phyloP scores from a whole-genome alignment of 2,113 vertebrate species.

The Gambusia affinis region DNA sequence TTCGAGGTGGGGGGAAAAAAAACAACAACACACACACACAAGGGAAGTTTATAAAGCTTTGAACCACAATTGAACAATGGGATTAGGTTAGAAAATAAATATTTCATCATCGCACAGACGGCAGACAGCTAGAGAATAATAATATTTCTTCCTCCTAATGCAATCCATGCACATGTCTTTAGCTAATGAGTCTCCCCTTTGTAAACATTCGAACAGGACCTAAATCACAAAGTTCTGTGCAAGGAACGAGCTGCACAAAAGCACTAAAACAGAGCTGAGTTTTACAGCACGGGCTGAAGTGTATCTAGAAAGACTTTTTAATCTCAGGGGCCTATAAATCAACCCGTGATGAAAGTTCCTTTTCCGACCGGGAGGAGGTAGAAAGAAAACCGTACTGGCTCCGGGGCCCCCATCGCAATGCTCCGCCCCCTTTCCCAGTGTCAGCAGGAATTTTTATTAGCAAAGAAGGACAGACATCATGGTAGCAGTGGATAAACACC shows the following conservation, averaged over 20 bases:
- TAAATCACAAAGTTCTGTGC: conserved; percentile 6
- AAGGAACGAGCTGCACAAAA: conserved; percentile 55
- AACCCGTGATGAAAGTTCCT: conserved; percentile 81
- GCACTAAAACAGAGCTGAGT: conserved; percentile 71
- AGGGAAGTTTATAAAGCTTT: conserved; percentile 67
- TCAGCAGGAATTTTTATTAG: conserved; percentile 78
- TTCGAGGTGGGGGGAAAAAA: conserved; percentile 32
- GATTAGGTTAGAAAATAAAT: conserved; percentile 4
- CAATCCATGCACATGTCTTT: conserved; percentile 14
- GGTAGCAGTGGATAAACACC: conserved; percentile 44
- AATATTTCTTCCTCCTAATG: not conserved
- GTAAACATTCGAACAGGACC: conserved; percentile 45
- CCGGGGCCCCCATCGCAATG: conserved; percentile 47
- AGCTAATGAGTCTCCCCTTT: conserved; percentile 3
- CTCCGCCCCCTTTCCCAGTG: conserved; percentile 50
- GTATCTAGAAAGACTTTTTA: conserved; percentile 76
- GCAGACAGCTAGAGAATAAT: not conserved
- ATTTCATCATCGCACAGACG: conserved; percentile 2
- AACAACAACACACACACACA: not conserved
- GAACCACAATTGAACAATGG: conserved; percentile 58
- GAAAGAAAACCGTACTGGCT: conserved; percentile 71
- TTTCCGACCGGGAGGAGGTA: conserved; percentile 74
- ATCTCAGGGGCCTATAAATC: conserved; percentile 80
- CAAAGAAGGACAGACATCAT: conserved; percentile 46
- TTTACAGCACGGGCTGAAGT: conserved; percentile 61